phyloP scores from a whole-genome alignment of 1,140 invertebrate species.

The Bathynomus jamesi region DNA sequence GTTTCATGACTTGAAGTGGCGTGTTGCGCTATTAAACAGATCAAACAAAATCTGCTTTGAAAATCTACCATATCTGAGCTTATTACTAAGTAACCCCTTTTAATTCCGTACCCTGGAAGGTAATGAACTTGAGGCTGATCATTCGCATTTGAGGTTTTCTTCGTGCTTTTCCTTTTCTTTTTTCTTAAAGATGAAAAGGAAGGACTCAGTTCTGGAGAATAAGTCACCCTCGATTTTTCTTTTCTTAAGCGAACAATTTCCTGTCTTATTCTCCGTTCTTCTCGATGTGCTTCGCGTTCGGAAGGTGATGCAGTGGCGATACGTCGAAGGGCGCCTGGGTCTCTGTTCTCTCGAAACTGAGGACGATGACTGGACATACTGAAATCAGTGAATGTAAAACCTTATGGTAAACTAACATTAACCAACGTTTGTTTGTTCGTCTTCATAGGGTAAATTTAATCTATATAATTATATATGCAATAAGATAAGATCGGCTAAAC shows the following conservation, averaged over 20 bases:
- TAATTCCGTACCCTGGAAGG: background rate
- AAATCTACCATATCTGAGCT: too few species aligned
- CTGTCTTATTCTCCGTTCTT: background rate
- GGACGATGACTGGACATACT: background rate
- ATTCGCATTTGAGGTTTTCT: background rate
- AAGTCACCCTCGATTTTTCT: background rate
- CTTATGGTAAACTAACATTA: too few species aligned
- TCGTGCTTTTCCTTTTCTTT: background rate
- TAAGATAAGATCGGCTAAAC: too few species aligned
- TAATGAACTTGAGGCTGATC: background rate
- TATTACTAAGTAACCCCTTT: too few species aligned
- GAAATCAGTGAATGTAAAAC: too few species aligned
- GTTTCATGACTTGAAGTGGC: too few species aligned
- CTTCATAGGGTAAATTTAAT: too few species aligned
- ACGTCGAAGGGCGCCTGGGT: background rate
- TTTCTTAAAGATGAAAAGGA: background rate
- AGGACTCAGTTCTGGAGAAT: background rate
- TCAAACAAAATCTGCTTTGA: too few species aligned
- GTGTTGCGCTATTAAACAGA: too few species aligned
- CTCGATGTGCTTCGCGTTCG: background rate
- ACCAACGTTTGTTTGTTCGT: too few species aligned
- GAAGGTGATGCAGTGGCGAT: background rate
- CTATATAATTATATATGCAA: too few species aligned
- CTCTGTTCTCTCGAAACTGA: background rate
- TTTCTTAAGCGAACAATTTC: background rate